Base-by-base conservation (phyloP, 2,797 vertebrate species). In the Poecilia wingei region DNA sequence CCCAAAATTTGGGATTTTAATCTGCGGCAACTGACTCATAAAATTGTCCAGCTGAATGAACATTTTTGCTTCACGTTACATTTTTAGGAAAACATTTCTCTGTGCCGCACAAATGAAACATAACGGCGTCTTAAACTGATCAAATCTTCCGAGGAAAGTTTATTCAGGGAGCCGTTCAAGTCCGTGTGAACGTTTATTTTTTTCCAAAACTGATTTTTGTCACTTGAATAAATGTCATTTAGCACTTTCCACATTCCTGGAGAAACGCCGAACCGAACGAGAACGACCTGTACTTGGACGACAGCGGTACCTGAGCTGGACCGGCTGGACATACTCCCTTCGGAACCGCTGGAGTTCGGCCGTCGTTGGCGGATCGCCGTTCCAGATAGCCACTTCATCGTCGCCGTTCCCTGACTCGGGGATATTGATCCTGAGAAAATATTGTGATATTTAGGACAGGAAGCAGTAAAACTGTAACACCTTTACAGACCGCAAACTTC, bases 311-410 rank as follows among this genome's bases (percentile, higher is more conserved):
- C 98, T 98, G 94, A 99, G 98, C 80, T 99, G 98, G 46, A 99
- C 98, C 2, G 98, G 98, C 91, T 99, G 98, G 77, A 99, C 97
- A 0, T 99, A 99, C 85, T 99, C 98, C 91, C 98, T 97, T 64
- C 98, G 94, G 92, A 99, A 99, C 66, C 98, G 96, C 89, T 99
- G 98, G 1, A 99, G 96, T 91, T 99, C 98, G 2, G 97, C 97
- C 13, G 97, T 94, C 95, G 97, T 98, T 1, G 97, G 97, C 87
- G 99, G 98, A 80, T 99, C 98, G 0, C 98, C 98, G 78, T 99
- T 98, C 96, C 98, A 98, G 1, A 98, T 93, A 2, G 97, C 97
- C 93, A 97, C 93, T 36, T 99, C 98, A 18, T 97, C 97, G 90
- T 99, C 98, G 0, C 96, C 97, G 28, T 97, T 97, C 90, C 99